Conservation (phyloP, 2,113 vertebrate genomes). For the Python bivittatus region DNA sequence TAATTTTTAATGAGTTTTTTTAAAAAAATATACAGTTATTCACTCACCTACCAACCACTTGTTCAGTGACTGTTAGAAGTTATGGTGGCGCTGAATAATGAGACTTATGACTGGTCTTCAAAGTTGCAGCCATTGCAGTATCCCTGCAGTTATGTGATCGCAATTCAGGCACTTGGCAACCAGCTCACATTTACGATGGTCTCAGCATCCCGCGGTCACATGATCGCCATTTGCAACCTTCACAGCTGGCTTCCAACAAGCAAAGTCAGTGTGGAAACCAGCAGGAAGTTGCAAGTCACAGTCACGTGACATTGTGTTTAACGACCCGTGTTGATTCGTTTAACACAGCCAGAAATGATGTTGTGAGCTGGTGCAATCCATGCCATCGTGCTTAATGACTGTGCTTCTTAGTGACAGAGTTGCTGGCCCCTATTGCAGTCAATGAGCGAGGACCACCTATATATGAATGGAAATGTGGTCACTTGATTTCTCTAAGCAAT, state of each 20-base stretch:
- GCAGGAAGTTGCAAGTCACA: not conserved
- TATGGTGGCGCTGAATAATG: not conserved
- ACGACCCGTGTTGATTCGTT: not conserved
- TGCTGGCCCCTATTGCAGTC: not conserved
- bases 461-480: not conserved
- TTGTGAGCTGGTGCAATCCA: not conserved
- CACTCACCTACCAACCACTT: not conserved
- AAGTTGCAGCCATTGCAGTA: not conserved
- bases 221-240: not conserved
- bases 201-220: not conserved
- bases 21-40: not conserved
- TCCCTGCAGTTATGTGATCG: not conserved
- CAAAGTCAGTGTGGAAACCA: not conserved
- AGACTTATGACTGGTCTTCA: not conserved
- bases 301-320: not conserved
- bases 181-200: not conserved
- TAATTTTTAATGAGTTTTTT: not conserved
- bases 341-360: not conserved
- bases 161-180: not conserved
- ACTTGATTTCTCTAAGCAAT: not conserved
- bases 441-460: not conserved
- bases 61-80: not conserved
- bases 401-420: not conserved
- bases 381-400: not conserved
- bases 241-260: not conserved